These are phyloP conservation scores for Trypoxylon attenuatum DNA, from an alignment of 2,888 invertebrate genomes.

Conservation along the genomic window DNA sequence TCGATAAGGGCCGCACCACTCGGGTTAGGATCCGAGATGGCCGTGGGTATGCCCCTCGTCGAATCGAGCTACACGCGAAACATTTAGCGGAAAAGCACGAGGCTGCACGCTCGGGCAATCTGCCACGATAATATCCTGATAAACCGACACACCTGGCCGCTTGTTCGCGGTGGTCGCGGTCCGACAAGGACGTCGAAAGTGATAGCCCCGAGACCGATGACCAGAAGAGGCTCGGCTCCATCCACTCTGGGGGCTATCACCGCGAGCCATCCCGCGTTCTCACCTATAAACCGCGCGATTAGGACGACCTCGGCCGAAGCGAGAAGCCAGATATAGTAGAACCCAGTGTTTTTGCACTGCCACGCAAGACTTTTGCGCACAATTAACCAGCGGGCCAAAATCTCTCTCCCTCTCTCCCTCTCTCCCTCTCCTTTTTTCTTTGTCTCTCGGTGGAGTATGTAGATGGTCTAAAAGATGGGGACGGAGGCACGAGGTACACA, in stretches of 20 bases:
- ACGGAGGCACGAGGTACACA: neutral
- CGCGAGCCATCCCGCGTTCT: neutral
- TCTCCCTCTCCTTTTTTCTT: too few relatives aligned
- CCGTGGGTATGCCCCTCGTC: neutral
- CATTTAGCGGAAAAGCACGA: conserved; percentile 15
- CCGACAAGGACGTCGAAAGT: conserved; percentile 12
- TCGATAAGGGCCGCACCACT: neutral
- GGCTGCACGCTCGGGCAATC: conserved; percentile 45
- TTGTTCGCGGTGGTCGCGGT: conserved; percentile 35
- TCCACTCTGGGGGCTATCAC: too few relatives aligned
- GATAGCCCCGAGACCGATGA: conserved; percentile 13
- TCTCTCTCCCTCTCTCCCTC: too few relatives aligned
- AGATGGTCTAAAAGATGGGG: too few relatives aligned
- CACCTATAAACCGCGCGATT: neutral
- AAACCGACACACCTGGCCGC: conserved; percentile 55
- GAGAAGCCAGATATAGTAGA: neutral
- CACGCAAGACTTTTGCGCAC: too few relatives aligned
- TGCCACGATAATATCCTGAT: conserved; percentile 57
- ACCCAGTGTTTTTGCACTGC: too few relatives aligned
- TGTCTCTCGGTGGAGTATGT: too few relatives aligned
- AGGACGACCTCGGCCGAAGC: neutral
- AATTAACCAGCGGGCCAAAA: too few relatives aligned
- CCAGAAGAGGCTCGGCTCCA: too few relatives aligned
- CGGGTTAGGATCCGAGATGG: neutral
- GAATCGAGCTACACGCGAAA: conserved; percentile 4